Evolutionary conservation across 2,888 invertebrate species (phyloP).

Genomic region (Macropis europaea): DNA sequence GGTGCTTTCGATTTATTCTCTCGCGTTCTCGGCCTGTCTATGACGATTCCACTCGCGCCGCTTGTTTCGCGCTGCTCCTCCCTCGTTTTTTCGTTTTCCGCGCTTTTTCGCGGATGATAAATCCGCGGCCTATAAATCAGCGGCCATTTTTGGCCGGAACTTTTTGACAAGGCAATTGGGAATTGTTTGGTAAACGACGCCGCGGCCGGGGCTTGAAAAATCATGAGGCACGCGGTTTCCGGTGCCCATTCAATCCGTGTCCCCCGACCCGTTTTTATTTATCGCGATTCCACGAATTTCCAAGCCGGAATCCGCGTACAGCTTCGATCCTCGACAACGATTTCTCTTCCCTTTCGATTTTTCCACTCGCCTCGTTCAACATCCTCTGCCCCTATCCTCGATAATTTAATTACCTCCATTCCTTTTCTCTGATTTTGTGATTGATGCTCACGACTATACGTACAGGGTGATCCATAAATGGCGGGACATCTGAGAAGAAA

Average conservation of each 20-base stretch:
- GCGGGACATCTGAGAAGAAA: no score
- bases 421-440: no score
- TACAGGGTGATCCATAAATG: no score
- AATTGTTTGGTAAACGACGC: conserved; percentile 76
- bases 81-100: conserved; percentile 52
- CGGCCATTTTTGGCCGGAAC: conserved; percentile 74
- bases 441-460: no score
- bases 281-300: conserved; percentile 54
- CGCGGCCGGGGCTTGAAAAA: conserved; percentile 60
- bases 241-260: conserved; percentile 57
- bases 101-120: conserved; percentile 61
- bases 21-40: no score
- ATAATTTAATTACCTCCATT: not conserved
- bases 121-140: conserved; percentile 73
- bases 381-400: not conserved
- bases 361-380: not conserved
- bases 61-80: not conserved
- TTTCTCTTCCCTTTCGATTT: not conserved
- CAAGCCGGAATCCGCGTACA: conserved; percentile 43
- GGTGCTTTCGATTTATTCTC: no score
- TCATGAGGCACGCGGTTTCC: conserved; percentile 67
- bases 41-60: conserved; percentile 21
- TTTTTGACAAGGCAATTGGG: conserved; percentile 78
- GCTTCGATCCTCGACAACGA: conserved; percentile 27
- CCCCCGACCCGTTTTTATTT: conserved; percentile 58